phyloP scores from a whole-genome alignment of 1,140 invertebrate genomes.

The Prorops nasuta region DNA sequence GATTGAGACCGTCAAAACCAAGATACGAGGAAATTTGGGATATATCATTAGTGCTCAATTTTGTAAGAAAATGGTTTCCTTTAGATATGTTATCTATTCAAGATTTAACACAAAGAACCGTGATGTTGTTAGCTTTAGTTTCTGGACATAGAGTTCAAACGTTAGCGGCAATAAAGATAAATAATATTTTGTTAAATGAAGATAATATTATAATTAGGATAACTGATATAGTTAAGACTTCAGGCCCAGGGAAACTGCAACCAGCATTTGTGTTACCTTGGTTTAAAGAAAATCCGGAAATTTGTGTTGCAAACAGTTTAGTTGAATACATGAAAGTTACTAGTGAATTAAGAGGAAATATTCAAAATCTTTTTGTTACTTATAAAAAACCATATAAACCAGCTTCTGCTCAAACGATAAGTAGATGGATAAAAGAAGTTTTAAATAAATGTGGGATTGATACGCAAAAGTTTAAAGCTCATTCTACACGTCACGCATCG shows the following conservation, averaged over 20 bases:
- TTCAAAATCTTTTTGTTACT: neutral
- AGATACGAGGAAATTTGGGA: neutral
- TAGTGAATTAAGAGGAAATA: neutral
- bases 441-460: slow-evolving; percentile 12
- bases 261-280: neutral
- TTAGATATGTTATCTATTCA: neutral
- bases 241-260: neutral
- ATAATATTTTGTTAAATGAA: neutral
- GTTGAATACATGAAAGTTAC: neutral
- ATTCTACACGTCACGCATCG: slow-evolving; percentile 22
- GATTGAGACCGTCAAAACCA: neutral
- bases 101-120: neutral
- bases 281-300: neutral
- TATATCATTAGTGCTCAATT: neutral
- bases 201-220: neutral
- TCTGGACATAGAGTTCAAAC: neutral
- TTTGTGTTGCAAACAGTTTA: neutral
- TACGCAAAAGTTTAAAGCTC: slow-evolving; percentile 13
- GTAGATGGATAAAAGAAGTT: slow-evolving; percentile 19
- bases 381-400: slow-evolving; percentile 15
- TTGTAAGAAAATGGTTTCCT: neutral
- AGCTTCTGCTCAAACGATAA: slow-evolving; percentile 17
- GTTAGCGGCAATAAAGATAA: neutral
- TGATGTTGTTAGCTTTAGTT: neutral
- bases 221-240: neutral